Percentiles rank a stretch among this genome's conserved stretches.
Evolutionary conservation across 2,888 invertebrate genomes (phyloP).

Genomic region (Biston betularia): DNA sequence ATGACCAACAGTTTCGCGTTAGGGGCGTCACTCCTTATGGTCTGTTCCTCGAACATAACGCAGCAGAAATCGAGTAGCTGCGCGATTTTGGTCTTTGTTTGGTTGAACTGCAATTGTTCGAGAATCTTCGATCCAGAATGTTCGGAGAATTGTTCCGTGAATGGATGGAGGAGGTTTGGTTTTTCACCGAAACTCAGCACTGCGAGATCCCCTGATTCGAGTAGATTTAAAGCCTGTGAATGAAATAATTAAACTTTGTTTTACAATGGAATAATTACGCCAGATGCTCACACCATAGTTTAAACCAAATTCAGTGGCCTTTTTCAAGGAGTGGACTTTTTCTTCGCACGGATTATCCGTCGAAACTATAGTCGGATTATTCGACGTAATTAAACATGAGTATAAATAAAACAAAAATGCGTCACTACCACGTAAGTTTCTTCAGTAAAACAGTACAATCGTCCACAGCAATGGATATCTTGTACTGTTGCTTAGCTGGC

Average conservation of each 20-base stretch:
- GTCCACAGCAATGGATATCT: neutral
- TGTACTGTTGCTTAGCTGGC: neutral
- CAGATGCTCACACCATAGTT: no score
- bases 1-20: constrained; percentile 95
- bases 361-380: no score
- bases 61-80: constrained; percentile 93
- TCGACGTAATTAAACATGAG: no score
- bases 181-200: constrained; percentile 96
- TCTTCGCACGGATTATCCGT: no score
- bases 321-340: no score
- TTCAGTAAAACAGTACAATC: no score
- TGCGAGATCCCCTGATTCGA: constrained; percentile 97
- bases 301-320: no score
- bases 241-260: neutral
- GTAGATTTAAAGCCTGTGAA: constrained; percentile 91
- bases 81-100: constrained; percentile 95
- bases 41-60: constrained; percentile 83
- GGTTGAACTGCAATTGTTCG: constrained; percentile 94
- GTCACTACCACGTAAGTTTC: no score
- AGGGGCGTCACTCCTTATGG: constrained; percentile 81
- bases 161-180: constrained; percentile 94
- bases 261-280: no score
- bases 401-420: no score
- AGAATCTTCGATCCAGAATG: constrained; percentile 93
- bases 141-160: constrained; percentile 94